Base-by-base conservation (phyloP, 1,140 invertebrate genomes). In the Zaprionus kolodkinae region DNA sequence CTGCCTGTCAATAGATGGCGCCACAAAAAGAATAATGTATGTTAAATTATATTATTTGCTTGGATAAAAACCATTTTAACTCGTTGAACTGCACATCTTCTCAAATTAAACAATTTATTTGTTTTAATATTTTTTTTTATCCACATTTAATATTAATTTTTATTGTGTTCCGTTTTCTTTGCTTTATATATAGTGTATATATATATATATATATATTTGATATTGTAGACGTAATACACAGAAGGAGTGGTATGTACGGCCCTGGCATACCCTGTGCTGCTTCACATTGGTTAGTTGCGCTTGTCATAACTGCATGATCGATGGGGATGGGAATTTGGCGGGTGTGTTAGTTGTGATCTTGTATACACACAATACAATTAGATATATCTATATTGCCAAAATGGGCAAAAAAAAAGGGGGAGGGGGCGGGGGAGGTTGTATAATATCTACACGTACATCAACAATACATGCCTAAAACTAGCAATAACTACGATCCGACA, bases 341-440 rank as follows among this genome's bases (percentile, higher is more conserved):
- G 27, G 63, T 59, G 57, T 64, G 25, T 63, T 68, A 36, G 11
- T n/a, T 45, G 40, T 35, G 33, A 6, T 35, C 6, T 35, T 21
- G 67, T 57, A 69, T 69, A 45, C 65, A 48, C 66, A 30, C 70
- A 48, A 27, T 64, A 55, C 62, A 35, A 43, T 60, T 79, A 78
- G 56, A 85, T 50, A 86, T 78, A n/a, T n/a, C n/a, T n/a, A 81
- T 61, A 81, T 62, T 35, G 74, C 74, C 74, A 76, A 76, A 76
- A 72, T 43, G 69, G 71, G 77, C 84, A 81, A 72, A 50, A 55
- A n/a, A n/a, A n/a, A n/a, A n/a, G 21, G 21, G 21, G 21, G 21
- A 21, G 21, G 21, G n/a, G 68, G 63, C 72, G 25, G 25, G 25
- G 27, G 4, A 30, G 27, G 27, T 0, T 30, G 27, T 30, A 30